Evolutionary conservation across 1,140 invertebrate species (phyloP).

Genomic region (Vanessa atalanta): DNA sequence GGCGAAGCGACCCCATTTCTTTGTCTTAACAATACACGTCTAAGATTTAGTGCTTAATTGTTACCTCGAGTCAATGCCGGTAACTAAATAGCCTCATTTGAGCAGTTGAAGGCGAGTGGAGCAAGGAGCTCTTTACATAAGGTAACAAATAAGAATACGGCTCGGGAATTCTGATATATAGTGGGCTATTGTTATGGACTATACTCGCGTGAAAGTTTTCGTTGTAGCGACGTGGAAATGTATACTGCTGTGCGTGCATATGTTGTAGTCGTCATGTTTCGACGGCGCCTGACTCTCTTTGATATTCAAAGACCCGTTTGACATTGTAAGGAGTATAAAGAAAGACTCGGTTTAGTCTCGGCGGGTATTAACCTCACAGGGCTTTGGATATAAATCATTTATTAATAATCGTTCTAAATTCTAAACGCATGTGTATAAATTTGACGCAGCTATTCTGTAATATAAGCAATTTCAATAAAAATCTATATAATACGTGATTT

Average conservation of each 20-base stretch:
- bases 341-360: not conserved
- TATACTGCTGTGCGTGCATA: conserved; percentile 1
- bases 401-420: not conserved
- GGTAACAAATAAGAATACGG: conserved; percentile 7
- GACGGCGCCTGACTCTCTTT: conserved; percentile 23
- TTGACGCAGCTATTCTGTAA: not conserved
- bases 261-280: conserved; percentile 14
- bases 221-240: conserved; percentile 11
- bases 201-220: conserved; percentile 2
- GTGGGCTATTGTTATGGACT: not conserved
- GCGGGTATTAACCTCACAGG: conserved; percentile 5
- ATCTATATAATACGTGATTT: too few species aligned
- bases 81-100: conserved; percentile 52
- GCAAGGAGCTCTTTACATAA: conserved; percentile 12
- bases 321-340: conserved; percentile 22
- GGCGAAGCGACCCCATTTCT: not conserved
- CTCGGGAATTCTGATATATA: conserved; percentile 2
- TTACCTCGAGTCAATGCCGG: conserved; percentile 46
- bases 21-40: conserved; percentile 14
- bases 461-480: not conserved
- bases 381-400: not conserved
- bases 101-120: conserved; percentile 22
- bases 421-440: not conserved
- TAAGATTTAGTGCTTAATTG: conserved; percentile 53
- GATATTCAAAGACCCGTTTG: conserved; percentile 25